Base-by-base conservation (phyloP, 2,888 invertebrate species). In the Bimastos eiseni region DNA sequence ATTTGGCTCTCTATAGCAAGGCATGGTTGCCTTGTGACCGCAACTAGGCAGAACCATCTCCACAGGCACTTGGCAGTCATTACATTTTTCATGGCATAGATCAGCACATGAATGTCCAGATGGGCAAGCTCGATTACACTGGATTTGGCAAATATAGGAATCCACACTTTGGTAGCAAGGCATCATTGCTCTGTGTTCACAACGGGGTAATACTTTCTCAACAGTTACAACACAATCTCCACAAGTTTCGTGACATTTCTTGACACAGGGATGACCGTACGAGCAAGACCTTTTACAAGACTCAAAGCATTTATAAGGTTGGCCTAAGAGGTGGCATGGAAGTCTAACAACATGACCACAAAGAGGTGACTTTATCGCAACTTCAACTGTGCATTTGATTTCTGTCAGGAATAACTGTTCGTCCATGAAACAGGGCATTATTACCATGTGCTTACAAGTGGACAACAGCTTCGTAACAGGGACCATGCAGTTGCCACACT, bases 401-500 rank as follows among this genome's bases (percentile, higher is more conserved):
- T 70, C 17, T 11, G 11, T 70, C n/a, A 70, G 70, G 70, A n/a
- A 70, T 8, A 11, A 8, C 70, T 6, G 11, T n/a, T 6, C 30
- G 1, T 70, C 70, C 70, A 70, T 30, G 70, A 36, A 5, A 17
- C 86, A 86, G 15, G 92, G 92, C 89, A 94, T 92, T 19, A 34
- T 91, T 84, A 93, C 92, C 30, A 44, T 89, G 91, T 95, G 95
- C 15, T 92, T 92, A 92, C 94, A 95, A n/a, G 89, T 90, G 15
- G 94, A 93, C 3, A 94, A 70, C n/a, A 70, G 8, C 89, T 92
- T 93, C 17, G 33, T 86, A 24, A 86, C 86, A 24, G 37, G 36
- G 24, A 86, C 86, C 86, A 15, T 17, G 36, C 86, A 86, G 21
- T 6, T 30, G 30, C 36, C 86, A 37, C 86, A 86, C 1, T 5